Evolutionary conservation across 2,797 vertebrate genomes (phyloP), one percentile per base, ranked within the genome.

Genomic region (Spinibarbus caldwelli): DNA sequence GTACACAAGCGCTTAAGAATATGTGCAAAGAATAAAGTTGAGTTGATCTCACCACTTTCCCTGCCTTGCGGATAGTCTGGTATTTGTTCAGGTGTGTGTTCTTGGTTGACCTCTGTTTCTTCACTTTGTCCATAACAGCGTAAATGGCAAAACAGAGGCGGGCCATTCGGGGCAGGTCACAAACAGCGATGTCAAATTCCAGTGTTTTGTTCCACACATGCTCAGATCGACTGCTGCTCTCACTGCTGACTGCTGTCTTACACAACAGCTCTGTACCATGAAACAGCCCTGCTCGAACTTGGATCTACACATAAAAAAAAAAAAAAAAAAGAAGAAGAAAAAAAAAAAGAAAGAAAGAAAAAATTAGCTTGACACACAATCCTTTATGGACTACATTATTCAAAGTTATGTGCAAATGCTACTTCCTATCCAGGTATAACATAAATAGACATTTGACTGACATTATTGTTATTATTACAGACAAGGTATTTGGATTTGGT

Each of bases 71-170:
- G 89, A 90, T 99, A 88, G 98, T 99, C 94, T 98, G 98, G 93
- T 97, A 99, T 91, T 98, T 99, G 92, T 95, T 81, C 11, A 73
- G 68, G 93, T 98, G 97, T 82, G 95, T 91, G 67, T 96, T 96
- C 92, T 97, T 99, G 88, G 97, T 97, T 83, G 97, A 97, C 90
- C 97, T 99, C 86, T 98, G 97, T 77, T 97, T 98, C 94, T 98
- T 99, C 87, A 96, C 96, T 93, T 99, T 99, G 91, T 99, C 97
- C 95, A 97, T 97, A 91, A 99, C 94, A 29, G 97, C 97, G 62
- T 99, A 99, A 88, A 99, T 93, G 45, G 97, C 97, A 75, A 99
- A 96, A 93, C 98, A 99, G 90, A 99, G 97, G 92, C 98, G 97
- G 71, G 98, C 96, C 98, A 99, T 99, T 88, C 98, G 96, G 2